Percentiles rank a stretch among this genome's conserved stretches.
Conservation (phyloP, 2,113 vertebrate species). For the Antechinus stuartii region DNA sequence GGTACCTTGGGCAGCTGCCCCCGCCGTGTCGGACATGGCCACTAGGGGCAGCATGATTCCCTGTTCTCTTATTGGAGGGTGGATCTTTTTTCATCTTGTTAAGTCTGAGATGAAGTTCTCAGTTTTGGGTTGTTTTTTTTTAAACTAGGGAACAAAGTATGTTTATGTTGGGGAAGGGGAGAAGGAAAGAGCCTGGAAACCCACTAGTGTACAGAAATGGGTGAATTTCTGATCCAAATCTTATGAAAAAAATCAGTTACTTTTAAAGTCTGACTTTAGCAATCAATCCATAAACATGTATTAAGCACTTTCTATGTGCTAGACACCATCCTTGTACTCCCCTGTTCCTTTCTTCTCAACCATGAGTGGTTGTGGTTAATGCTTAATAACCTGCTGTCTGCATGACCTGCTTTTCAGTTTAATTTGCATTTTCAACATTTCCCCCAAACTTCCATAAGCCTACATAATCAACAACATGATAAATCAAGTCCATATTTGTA, state of each 20-base stretch:
- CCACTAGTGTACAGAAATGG: not conserved
- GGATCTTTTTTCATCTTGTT: not conserved
- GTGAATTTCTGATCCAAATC: slow-evolving; percentile 67
- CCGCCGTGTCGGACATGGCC: not conserved
- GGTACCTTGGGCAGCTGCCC: not conserved
- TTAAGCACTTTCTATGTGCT: not conserved
- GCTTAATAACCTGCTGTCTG: not conserved
- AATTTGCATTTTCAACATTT: not conserved
- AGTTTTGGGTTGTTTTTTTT: not conserved
- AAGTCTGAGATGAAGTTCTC: not conserved
- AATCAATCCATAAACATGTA: not conserved
- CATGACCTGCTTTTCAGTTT: not conserved
- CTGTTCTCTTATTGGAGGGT: not conserved
- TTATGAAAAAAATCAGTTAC: slow-evolving; percentile 38
- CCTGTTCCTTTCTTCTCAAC: not conserved
- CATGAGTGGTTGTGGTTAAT: not conserved
- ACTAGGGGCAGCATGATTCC: not conserved
- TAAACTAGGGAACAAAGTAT: not conserved
- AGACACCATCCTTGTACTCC: not conserved
- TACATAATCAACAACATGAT: not conserved
- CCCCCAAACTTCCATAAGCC: not conserved
- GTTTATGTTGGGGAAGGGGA: not conserved
- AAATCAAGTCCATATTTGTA: not conserved
- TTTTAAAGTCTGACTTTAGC: not conserved
- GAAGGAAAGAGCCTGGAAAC: not conserved